phyloP scores from a whole-genome alignment of 2,113 vertebrate species.

The Nothocercus nigrocapillus region DNA sequence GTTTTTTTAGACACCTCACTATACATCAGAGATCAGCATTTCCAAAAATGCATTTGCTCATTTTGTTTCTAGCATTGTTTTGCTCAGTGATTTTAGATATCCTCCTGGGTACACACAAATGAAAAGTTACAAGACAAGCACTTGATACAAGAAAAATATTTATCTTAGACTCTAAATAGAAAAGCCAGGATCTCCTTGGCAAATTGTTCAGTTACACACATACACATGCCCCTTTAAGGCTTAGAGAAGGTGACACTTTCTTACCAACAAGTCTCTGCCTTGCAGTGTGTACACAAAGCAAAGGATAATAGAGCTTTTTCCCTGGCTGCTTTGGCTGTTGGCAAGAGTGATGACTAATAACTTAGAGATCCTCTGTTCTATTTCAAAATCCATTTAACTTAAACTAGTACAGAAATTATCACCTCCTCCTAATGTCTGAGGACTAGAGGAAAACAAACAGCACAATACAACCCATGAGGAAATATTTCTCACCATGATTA shows the following conservation, averaged over 20 bases:
- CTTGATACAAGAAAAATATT: neutral
- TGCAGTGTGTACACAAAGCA: neutral
- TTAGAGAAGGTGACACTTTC: neutral
- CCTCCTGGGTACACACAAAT: neutral
- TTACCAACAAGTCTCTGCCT: neutral
- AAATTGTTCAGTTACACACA: neutral
- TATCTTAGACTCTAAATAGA: neutral
- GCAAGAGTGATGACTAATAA: constrained; percentile 5
- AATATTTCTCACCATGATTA: constrained; percentile 34
- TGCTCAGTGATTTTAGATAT: neutral
- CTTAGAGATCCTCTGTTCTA: neutral
- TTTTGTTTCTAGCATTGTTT: too few species aligned
- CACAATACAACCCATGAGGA: neutral
- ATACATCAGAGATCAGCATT: too few species aligned
- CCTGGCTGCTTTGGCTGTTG: neutral
- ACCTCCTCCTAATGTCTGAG: neutral
- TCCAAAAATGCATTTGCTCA: neutral
- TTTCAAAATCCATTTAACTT: neutral
- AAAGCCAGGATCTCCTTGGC: neutral
- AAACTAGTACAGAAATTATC: neutral
- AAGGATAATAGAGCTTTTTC: neutral
- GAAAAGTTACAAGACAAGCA: neutral
- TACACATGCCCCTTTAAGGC: neutral
- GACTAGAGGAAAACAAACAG: neutral
- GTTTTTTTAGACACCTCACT: neutral